Base-by-base conservation (phyloP, 2,113 vertebrate species). In the Mormoops blainvillei region DNA sequence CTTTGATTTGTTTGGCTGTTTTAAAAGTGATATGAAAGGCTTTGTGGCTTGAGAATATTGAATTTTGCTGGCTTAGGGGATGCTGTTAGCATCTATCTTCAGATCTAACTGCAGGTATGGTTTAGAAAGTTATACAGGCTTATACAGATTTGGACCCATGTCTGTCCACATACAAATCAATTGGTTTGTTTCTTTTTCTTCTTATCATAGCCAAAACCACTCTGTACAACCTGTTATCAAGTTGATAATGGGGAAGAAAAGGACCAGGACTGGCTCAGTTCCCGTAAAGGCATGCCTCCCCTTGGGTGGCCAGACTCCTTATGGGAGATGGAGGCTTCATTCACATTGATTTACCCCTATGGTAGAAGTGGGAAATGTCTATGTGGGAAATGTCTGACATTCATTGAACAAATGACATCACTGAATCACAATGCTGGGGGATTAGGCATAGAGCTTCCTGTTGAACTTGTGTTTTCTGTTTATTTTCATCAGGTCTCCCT, bases 391-490 rank as follows among this genome's bases (percentile, higher is more conserved):
- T 93, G 20, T 68, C 43, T 94, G 67, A 71, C 71, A 78, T 89
- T 15, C 24, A 22, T 89, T 58, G 50, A 88, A 48, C 38, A 61
- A 36, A n/a, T 56, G 31, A 18, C 6, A 43, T 82, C 14, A 26
- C 74, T 48, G 54, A 76, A 78, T 94, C 77, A 52, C n/a, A 22
- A 12, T 87, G 58, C 16, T 48, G 52, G 43, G 36, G 13, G 11
- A 82, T 31, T 28, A 74, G 65, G 54, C 31, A 70, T 24, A 7
- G 10, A 91, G 61, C 22, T 78, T 96, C 58, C 52, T 45, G 13
- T 31, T 97, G 83, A 97, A 36, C 63, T 91, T 96, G 65, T 91
- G 4, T 73, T 91, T 96, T 74, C 71, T 94, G 26, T 97, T 95
- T 91, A 18, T 11, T 28, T 45, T 78, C 88, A 24, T 67, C 89